These are phyloP conservation scores for Ophion obscuratus DNA, from an alignment of 2,888 invertebrate species.

Conservation along the genomic window DNA sequence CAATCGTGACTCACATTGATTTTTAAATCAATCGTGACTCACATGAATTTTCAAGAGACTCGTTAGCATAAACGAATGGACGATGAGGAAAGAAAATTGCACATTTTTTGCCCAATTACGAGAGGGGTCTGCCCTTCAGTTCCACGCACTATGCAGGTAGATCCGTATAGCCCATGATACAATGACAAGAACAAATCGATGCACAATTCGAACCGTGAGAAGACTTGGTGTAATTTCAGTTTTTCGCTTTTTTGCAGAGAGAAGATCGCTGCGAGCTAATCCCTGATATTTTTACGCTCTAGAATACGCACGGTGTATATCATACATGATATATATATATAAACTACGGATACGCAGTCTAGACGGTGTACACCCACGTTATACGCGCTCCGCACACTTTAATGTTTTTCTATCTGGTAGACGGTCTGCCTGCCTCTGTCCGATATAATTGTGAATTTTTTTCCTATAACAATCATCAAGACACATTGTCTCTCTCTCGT, in stretches of 20 bases:
- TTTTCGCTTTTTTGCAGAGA: slow-evolving; percentile 33
- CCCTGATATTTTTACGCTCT: slow-evolving; percentile 23
- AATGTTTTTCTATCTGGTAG: slow-evolving; percentile 21
- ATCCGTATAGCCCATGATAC: background rate
- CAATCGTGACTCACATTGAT: background rate
- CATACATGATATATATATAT: slow-evolving; percentile 29
- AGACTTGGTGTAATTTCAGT: slow-evolving; percentile 16
- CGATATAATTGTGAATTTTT: slow-evolving; percentile 11
- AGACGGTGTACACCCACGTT: slow-evolving; percentile 73
- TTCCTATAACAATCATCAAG: background rate
- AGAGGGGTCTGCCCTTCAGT: background rate
- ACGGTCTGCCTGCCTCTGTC: slow-evolving; percentile 1
- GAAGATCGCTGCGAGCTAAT: slow-evolving; percentile 41
- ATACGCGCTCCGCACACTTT: slow-evolving; percentile 41
- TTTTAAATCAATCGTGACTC: background rate
- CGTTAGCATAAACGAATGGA: too few relatives aligned
- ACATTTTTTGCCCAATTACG: background rate
- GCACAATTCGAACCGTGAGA: slow-evolving; percentile 11
- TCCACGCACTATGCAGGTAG: background rate
- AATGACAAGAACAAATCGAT: slow-evolving; percentile 9
- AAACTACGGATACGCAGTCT: slow-evolving; percentile 61
- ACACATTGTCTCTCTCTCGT: background rate
- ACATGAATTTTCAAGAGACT: background rate
- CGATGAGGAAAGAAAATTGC: background rate
- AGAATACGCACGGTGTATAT: slow-evolving; percentile 37